Conservation (phyloP, 1,140 invertebrate species). For the Magallana gigas region DNA sequence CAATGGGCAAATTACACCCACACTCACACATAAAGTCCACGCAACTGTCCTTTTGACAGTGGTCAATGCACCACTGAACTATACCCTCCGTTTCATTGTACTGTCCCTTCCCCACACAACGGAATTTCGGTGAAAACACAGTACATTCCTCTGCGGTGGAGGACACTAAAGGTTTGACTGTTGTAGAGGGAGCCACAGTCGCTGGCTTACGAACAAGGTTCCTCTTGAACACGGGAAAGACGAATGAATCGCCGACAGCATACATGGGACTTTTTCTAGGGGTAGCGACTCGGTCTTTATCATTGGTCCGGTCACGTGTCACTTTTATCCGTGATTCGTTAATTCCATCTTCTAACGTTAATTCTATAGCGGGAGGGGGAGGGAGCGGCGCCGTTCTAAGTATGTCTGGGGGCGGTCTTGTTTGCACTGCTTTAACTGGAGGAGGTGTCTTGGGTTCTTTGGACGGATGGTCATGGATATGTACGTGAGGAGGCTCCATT, state of each 20-base stretch:
- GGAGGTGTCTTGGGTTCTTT: not conserved
- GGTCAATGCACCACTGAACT: slow-evolving; percentile 36
- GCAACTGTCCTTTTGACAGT: slow-evolving; percentile 41
- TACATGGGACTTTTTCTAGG: not conserved
- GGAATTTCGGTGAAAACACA: slow-evolving; percentile 31
- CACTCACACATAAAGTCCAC: slow-evolving; percentile 46
- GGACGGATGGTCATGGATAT: not conserved
- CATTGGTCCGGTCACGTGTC: not conserved
- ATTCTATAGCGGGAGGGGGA: not conserved
- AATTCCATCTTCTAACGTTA: not conserved
- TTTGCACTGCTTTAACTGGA: not conserved
- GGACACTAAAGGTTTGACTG: not conserved
- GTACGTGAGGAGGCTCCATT: not conserved
- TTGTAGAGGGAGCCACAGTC: not conserved
- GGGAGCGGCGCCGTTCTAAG: not conserved
- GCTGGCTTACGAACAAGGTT: not conserved
- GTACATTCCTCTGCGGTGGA: slow-evolving; percentile 25
- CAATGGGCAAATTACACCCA: slow-evolving; percentile 33
- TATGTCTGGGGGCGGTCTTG: not conserved
- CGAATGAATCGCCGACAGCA: not conserved
- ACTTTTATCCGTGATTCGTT: not conserved
- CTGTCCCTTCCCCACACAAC: slow-evolving; percentile 43
- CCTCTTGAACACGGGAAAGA: not conserved
- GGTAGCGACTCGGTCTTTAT: not conserved
- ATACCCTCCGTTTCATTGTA: slow-evolving; percentile 44